Evolutionary conservation across 2,797 vertebrate species (phyloP).

Genomic region (Macropus fuliginosus): DNA sequence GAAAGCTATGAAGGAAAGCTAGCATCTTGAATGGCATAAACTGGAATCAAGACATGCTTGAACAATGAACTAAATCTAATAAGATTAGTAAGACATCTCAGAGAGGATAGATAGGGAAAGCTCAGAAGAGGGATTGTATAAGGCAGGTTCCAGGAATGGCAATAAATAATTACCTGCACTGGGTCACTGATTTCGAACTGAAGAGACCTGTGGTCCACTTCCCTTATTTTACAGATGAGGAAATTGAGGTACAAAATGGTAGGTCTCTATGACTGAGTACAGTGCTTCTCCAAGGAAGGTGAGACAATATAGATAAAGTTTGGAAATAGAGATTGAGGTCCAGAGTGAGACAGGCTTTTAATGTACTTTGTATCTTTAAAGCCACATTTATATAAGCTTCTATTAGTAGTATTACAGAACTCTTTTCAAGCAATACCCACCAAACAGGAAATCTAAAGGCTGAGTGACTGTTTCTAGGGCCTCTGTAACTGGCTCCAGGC

Average conservation of each 20-base stretch:
- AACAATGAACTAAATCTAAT: not conserved
- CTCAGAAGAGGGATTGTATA: not conserved
- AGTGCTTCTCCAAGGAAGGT: not conserved
- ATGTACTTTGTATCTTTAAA: not conserved
- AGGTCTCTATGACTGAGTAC: not conserved
- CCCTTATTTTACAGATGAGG: not conserved
- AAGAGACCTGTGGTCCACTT: not conserved
- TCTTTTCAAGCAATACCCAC: not conserved
- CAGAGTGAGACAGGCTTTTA: not conserved
- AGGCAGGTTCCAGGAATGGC: not conserved
- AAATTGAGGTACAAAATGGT: not conserved
- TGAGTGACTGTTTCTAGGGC: not conserved
- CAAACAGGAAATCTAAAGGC: not conserved
- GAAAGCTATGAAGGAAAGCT: not conserved
- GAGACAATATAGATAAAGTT: not conserved
- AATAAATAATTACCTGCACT: not conserved
- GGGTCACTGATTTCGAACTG: not conserved
- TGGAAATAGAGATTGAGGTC: not conserved
- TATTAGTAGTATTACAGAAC: not conserved
- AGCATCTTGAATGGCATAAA: not conserved
- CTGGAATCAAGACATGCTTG: not conserved
- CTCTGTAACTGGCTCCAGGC: not conserved
- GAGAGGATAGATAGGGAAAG: not conserved
- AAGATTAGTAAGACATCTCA: not conserved
- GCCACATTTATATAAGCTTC: not conserved